Percentiles rank a stretch among this genome's conserved stretches.
Evolutionary conservation across 2,888 invertebrate species (phyloP).

Genomic region (Abrostola tripartita): DNA sequence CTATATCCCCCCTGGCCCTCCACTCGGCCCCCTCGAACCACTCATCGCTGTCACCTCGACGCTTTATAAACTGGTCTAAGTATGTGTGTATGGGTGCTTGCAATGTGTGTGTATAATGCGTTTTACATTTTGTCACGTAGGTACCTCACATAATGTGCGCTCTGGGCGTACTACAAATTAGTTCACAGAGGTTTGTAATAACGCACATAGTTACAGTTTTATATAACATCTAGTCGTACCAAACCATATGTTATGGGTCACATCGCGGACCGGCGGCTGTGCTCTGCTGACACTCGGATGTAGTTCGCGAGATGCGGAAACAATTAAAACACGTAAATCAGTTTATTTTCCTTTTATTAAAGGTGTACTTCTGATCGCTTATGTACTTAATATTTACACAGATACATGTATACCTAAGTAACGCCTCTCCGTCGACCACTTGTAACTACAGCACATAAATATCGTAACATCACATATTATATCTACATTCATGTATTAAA

Average conservation of each 20-base stretch:
- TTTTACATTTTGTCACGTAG: constrained; percentile 47
- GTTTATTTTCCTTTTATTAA: constrained; percentile 68
- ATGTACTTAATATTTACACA: constrained; percentile 75
- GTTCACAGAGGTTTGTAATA: too few species aligned
- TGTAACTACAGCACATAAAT: constrained; percentile 57
- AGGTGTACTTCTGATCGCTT: constrained; percentile 70
- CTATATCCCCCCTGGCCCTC: constrained; percentile 28
- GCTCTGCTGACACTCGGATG: background rate
- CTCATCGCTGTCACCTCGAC: constrained; percentile 52
- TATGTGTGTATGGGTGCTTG: constrained; percentile 18
- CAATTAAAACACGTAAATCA: constrained; percentile 35
- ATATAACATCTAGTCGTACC: too few species aligned
- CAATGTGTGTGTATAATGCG: constrained; percentile 32
- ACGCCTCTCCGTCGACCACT: constrained; percentile 36
- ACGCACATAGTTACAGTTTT: too few species aligned
- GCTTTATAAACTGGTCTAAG: constrained; percentile 14
- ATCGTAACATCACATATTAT: constrained; percentile 63
- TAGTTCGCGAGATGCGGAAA: background rate
- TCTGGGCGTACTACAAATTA: background rate
- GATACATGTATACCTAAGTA: constrained; percentile 59
- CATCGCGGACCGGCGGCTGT: background rate
- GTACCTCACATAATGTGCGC: constrained; percentile 7
- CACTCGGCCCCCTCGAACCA: constrained; percentile 39
- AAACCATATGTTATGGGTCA: too few species aligned
- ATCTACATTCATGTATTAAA: constrained; percentile 38